phyloP scores from a whole-genome alignment of 2,888 invertebrate genomes.

The Acanthosoma haemorrhoidale region DNA sequence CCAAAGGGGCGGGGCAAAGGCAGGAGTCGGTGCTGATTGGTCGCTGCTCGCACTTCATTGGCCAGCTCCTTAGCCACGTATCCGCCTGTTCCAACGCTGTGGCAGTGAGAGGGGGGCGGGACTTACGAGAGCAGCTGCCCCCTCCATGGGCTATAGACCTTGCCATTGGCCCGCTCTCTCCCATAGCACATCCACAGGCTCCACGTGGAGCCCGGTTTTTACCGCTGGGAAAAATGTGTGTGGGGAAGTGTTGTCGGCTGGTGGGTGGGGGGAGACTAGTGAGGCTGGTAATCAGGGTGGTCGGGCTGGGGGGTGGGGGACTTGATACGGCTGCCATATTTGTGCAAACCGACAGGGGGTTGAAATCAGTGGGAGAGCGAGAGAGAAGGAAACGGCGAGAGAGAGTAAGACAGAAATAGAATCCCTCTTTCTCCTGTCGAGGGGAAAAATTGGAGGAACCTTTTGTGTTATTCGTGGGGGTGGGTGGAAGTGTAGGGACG shows the following conservation, averaged over 20 bases:
- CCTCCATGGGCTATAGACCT: slow-evolving; percentile 26
- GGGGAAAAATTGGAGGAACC: slow-evolving; percentile 40
- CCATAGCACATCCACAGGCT: slow-evolving; percentile 26
- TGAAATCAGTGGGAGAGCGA: slow-evolving; percentile 49
- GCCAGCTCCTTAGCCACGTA: slow-evolving; percentile 23
- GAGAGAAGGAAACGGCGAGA: slow-evolving; percentile 49
- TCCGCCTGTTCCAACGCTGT: not conserved
- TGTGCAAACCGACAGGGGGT: slow-evolving; percentile 50
- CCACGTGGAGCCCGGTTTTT: slow-evolving; percentile 40
- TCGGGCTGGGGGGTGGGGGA: slow-evolving; percentile 42
- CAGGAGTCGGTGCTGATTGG: slow-evolving; percentile 35
- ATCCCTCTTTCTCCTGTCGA: slow-evolving; percentile 45
- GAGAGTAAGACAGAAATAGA: slow-evolving; percentile 52
- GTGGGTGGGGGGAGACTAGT: slow-evolving; percentile 44
- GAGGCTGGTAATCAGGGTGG: slow-evolving; percentile 42
- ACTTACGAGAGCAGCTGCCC: slow-evolving; percentile 30
- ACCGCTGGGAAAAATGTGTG: slow-evolving; percentile 38
- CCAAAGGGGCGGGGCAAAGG: slow-evolving; percentile 4
- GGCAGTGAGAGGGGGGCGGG: slow-evolving; percentile 15
- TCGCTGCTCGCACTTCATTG: slow-evolving; percentile 29
- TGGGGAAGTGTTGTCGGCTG: slow-evolving; percentile 40
- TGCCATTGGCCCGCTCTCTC: slow-evolving; percentile 28
- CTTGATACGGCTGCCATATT: slow-evolving; percentile 44
- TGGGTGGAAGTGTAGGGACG: slow-evolving; percentile 41
- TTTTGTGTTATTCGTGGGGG: slow-evolving; percentile 43